Evolutionary conservation across 2,888 invertebrate species (phyloP).

Genomic region (Yponomeuta plumbellus): DNA sequence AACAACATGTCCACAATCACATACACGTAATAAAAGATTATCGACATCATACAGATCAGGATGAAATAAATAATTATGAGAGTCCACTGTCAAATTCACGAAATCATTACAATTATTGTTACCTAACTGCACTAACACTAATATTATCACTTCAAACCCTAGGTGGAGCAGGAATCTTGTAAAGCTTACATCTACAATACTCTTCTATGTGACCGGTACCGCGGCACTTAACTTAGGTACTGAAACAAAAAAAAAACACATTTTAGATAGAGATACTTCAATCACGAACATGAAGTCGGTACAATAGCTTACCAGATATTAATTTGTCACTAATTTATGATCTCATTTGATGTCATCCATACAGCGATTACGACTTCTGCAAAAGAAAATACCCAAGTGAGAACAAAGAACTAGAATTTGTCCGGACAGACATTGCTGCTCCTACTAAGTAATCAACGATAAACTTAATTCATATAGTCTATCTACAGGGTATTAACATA

Average conservation of each 20-base stretch:
- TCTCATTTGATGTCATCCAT: constrained; percentile 22
- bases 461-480: too few relatives aligned
- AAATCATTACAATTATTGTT: constrained; percentile 55
- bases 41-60: constrained; percentile 66
- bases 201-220: constrained; percentile 61
- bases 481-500: too few relatives aligned
- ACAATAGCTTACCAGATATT: constrained; percentile 24
- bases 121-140: constrained; percentile 69
- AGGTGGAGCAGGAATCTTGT: constrained; percentile 71
- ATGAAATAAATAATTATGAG: constrained; percentile 73
- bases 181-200: constrained; percentile 68
- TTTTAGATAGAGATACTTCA: neutral
- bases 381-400: constrained; percentile 29
- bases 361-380: constrained; percentile 62
- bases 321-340: neutral
- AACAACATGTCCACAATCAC: constrained; percentile 63
- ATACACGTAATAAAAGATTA: constrained; percentile 62
- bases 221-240: constrained; percentile 44
- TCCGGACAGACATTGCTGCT: too few relatives aligned
- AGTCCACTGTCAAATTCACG: constrained; percentile 54
- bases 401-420: neutral
- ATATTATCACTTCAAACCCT: constrained; percentile 68
- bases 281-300: neutral
- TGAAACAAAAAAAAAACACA: constrained; percentile 50
- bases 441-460: too few relatives aligned